phyloP scores from a whole-genome alignment of 2,113 vertebrate genomes.

The Ictalurus punctatus region DNA sequence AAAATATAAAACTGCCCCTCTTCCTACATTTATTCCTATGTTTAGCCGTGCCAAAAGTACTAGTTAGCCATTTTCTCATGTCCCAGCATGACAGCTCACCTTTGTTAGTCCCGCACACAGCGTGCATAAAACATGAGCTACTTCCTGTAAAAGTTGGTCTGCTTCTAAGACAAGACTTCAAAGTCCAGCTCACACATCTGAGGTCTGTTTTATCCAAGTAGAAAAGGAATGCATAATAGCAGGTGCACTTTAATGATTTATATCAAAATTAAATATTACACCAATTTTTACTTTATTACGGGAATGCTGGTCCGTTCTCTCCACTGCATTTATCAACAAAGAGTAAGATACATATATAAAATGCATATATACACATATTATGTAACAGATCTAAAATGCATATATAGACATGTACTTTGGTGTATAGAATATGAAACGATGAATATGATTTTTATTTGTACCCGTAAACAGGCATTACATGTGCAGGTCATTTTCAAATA shows the following conservation, averaged over 20 bases:
- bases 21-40: slow-evolving; percentile 14
- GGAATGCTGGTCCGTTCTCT: slow-evolving; percentile 59
- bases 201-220: slow-evolving; percentile 82
- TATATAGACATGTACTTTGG: not conserved
- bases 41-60: slow-evolving; percentile 57
- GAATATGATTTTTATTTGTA: not conserved
- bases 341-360: not conserved
- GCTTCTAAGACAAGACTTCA: slow-evolving; percentile 81
- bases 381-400: not conserved
- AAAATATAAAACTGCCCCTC: not conserved
- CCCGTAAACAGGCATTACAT: not conserved
- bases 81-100: slow-evolving; percentile 69
- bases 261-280: slow-evolving; percentile 80
- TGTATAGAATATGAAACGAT: not conserved
- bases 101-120: slow-evolving; percentile 72
- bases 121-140: slow-evolving; percentile 80
- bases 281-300: slow-evolving; percentile 73
- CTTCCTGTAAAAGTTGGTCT: slow-evolving; percentile 76
- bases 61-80: slow-evolving; percentile 64
- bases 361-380: not conserved
- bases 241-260: slow-evolving; percentile 79
- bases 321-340: slow-evolving; percentile 44
- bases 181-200: slow-evolving; percentile 79
- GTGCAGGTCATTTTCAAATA: slow-evolving; percentile 40
- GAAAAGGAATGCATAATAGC: slow-evolving; percentile 82